A percentile compares a stretch with the other conserved stretches of the same genome.
Conservation (phyloP, 2,888 invertebrate genomes). For the Reticulitermes lucifugus region DNA sequence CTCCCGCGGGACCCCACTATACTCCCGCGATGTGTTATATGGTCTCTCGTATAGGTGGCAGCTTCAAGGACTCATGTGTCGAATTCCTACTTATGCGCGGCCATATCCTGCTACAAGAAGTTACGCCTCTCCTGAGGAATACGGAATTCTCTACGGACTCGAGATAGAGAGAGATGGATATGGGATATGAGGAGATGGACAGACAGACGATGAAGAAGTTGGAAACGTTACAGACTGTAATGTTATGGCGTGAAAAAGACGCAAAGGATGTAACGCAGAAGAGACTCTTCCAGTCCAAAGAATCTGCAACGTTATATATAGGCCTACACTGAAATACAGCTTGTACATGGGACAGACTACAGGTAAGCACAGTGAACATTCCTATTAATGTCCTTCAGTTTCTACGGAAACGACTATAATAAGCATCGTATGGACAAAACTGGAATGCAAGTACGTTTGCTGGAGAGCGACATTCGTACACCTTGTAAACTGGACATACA, state of each 20-base stretch:
- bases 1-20: conserved; percentile 46
- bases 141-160: conserved; percentile 13
- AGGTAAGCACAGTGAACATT: neutral
- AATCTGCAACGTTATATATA: neutral
- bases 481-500: too few species aligned
- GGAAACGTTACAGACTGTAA: conserved; percentile 26
- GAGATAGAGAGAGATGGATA: conserved; percentile 7
- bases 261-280: neutral
- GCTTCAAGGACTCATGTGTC: conserved; percentile 47
- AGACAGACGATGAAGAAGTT: conserved; percentile 30
- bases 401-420: too few species aligned
- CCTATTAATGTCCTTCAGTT: too few species aligned
- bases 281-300: neutral
- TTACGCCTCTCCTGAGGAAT: conserved; percentile 48
- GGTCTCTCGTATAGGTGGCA: conserved; percentile 47
- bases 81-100: conserved; percentile 44
- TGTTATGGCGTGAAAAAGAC: conserved; percentile 39
- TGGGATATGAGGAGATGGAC: conserved; percentile 14
- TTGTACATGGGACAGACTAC: neutral
- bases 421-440: too few species aligned
- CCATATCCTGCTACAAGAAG: conserved; percentile 50
- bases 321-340: neutral
- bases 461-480: too few species aligned
- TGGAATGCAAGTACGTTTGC: too few species aligned
- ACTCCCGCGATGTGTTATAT: conserved; percentile 49